Evolutionary conservation across 2,888 invertebrate species (phyloP), one percentile per base, ranked within the genome.

Genomic region (Drosophila stalkeri): DNA sequence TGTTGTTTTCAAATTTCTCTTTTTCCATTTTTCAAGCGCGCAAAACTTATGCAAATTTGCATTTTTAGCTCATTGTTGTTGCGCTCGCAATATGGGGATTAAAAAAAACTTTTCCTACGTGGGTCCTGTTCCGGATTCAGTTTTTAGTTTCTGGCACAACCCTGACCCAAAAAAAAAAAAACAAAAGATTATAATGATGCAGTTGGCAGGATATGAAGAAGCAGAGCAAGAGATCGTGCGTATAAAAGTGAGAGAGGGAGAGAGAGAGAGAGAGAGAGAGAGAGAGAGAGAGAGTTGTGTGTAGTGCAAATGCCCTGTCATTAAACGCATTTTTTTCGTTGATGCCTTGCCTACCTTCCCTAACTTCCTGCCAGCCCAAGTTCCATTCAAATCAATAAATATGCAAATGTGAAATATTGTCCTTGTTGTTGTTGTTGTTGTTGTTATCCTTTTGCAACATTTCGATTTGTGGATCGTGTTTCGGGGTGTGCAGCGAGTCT

Each of bases 371-470:
- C 57, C 46, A 20, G 41, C 41, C 64, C 46, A 41, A 41, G 35
- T 54, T n/a, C 44, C 37, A 81, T 80, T 74, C 69, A 76, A 83
- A 86, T 86, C 86, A 86, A 86, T 86, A 86, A 86, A 88, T 90
- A 86, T 86, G 86, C 90, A 90, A 86, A 86, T 85, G 85, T 60
- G 56, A 68, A 72, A 46, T 83, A 49, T 57, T 68, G 31, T 23
- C 9, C 27, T 66, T 51, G 72, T 56, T 62, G 67, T 31, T 71
- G 65, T 56, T 27, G 46, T 33, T 33, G 33, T 23, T 63, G 54
- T 33, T 75, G 74, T 80, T 81, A 88, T 89, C 88, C 85, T 88
- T 64, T 86, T 85, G 82, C 87, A 85, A 82, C 87, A 87, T 74
- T 72, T 74, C 74, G 72, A 56, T 66, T 74, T 66, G 31, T 63